Evolutionary conservation across 2,888 invertebrate species (phyloP), one percentile per base, ranked within the genome.

Genomic region (Mactromeris polynyma): DNA sequence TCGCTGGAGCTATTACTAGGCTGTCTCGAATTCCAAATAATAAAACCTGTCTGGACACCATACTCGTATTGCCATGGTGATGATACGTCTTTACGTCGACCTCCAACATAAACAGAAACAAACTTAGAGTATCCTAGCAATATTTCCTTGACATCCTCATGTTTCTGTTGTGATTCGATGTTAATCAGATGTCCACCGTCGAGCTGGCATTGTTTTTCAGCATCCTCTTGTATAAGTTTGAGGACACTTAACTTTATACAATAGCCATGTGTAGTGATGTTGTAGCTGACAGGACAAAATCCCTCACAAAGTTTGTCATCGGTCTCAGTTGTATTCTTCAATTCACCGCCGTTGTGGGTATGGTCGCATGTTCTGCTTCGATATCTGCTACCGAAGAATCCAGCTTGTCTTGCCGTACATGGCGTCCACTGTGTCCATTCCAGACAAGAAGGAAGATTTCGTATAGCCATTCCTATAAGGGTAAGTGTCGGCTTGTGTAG

Each of bases 121-220:
- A 2, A 7, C n/a, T 7, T 3, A 11, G 6, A 14, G 26, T 26
- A 26, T 2, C 51, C 51, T 80, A 46, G 26, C 26, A 51, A n/a
- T 7, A 80, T 6, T 31, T 46, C 11, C 14, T 33, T 46, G 46
- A 80, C 19, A 46, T 80, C 80, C 9, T 26, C 80, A 46, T 31
- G 46, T 54, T 81, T 81, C 21, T 54, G 36, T 36, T 81, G 36
- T 73, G 73, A 14, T 54, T 81, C 81, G 17, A 81, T 54, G 19
- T 81, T 81, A 36, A 81, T 36, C 3, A 81, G 14, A 54, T 81
- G n/a, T 54, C 81, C 81, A 58, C 81, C 81, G 11, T 81, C 81
- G 4, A 36, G 26, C 33, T 36, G 14, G n/a, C 81, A 81, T 81
- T 81, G 81, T 36, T 3, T 51, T 17, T 33, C 54, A 19, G 81